Percentiles rank a stretch among this genome's conserved stretches.
Conservation (phyloP, 1,140 invertebrate species). For the Dolichoris vasculosae region DNA sequence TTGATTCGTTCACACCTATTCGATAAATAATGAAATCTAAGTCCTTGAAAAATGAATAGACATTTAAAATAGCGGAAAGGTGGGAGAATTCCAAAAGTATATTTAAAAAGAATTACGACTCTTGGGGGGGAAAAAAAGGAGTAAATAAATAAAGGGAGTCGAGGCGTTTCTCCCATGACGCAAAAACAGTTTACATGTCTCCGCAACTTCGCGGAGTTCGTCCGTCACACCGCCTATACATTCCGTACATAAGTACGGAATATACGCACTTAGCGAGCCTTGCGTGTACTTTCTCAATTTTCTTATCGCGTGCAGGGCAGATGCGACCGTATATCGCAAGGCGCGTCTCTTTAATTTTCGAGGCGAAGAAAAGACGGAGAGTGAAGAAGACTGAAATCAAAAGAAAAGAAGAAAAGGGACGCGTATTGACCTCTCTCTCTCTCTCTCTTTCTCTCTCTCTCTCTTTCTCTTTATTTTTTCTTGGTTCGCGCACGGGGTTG, state of each 20-base stretch:
- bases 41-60: too few relatives aligned
- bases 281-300: slow-evolving; percentile 35
- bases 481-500: not conserved
- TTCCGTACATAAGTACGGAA: not conserved
- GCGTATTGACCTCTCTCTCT: not conserved
- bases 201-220: too few relatives aligned
- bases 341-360: slow-evolving; percentile 44
- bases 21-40: not conserved
- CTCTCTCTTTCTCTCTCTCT: not conserved
- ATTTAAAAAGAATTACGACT: too few relatives aligned
- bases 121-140: not conserved
- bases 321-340: not conserved
- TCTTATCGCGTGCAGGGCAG: slow-evolving; percentile 23
- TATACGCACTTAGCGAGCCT: not conserved
- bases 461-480: not conserved
- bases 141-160: not conserved
- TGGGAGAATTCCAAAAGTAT: too few relatives aligned
- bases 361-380: slow-evolving; percentile 16
- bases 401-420: slow-evolving; percentile 19
- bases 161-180: not conserved
- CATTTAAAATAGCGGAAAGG: too few relatives aligned
- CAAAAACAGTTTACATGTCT: not conserved
- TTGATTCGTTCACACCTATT: not conserved
- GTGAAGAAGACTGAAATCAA: not conserved
- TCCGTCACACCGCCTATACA: not conserved